Conservation (phyloP, 2,888 invertebrate genomes). For the Cephus spinipes region DNA sequence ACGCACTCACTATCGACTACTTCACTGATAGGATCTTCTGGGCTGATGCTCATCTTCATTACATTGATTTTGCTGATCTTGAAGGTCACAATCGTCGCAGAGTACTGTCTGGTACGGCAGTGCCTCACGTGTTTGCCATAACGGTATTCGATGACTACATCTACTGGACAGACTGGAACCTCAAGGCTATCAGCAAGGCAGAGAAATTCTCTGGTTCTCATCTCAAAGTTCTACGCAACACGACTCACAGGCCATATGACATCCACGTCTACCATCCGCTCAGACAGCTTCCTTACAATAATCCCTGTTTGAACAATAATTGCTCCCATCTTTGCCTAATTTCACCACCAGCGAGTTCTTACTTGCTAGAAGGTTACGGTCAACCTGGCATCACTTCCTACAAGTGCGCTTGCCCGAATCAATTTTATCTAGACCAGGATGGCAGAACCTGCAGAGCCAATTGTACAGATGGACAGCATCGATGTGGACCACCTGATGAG, state of each 20-base stretch:
- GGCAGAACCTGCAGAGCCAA: slow-evolving; percentile 92
- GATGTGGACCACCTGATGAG: slow-evolving; percentile 78
- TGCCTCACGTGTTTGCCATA: slow-evolving; percentile 96
- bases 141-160: slow-evolving; percentile 92
- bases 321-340: slow-evolving; percentile 96
- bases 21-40: slow-evolving; percentile 95
- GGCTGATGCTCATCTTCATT: slow-evolving; percentile 98
- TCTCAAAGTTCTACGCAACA: slow-evolving; percentile 82
- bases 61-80: slow-evolving; percentile 94
- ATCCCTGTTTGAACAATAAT: slow-evolving; percentile 93
- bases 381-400: slow-evolving; percentile 84
- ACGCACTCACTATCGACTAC: slow-evolving; percentile 96
- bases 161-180: slow-evolving; percentile 99
- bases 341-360: slow-evolving; percentile 84
- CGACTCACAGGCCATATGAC: slow-evolving; percentile 95
- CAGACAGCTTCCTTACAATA: slow-evolving; percentile 84
- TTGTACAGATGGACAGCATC: slow-evolving; percentile 91
- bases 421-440: slow-evolving; percentile 85
- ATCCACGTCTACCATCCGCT: slow-evolving; percentile 92
- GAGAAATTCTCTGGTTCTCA: slow-evolving; percentile 91
- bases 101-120: slow-evolving; percentile 81
- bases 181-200: slow-evolving; percentile 90
- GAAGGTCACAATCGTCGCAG: slow-evolving; percentile 90
- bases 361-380: slow-evolving; percentile 81
- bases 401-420: slow-evolving; percentile 95